Base-by-base conservation (phyloP, 2,113 vertebrate genomes). In the Cricetomys ansorgei region DNA sequence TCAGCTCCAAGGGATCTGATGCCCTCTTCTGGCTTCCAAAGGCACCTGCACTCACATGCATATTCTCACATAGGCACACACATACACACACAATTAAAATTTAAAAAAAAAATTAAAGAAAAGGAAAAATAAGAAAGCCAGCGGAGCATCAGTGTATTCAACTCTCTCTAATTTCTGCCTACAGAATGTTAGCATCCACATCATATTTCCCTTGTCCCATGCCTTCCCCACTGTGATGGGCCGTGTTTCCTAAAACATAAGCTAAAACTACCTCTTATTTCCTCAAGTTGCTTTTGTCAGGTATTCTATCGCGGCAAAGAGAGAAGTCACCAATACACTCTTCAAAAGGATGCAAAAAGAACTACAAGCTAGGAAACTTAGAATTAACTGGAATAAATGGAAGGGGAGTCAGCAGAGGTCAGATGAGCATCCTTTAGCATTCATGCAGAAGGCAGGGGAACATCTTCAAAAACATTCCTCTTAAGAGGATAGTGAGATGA, bases 41-140 rank as follows among this genome's bases (percentile, higher is more conserved):
- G 57, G 13, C 57, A 59, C 0, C 15, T 37, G 10, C 13, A 4
- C 27, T 29, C 27, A 5, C 6, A 0, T 9, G 1, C 34, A 5
- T 15, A 34, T 19, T 19, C 31, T 34, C 31, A 67, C 10, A 65
- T 27, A 65, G 7, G 29, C 29, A 65, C 11, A 19, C 67, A 40
- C 37, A 40, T 13, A 10, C 40, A 76, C 73, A 76, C 73, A 76
- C 45, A 76, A 45, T 48, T 76, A 76, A 77, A 75, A 29, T 59
- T 59, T 59, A 59, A 59, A 57, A 64, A 64, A 64, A 64, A 65
- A n/a, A n/a, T n/a, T n/a, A n/a, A n/a, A n/a, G 1, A 40, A 62
- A 40, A 29, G 55, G 55, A 29, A 59, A 83, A 62, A 21, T 1
- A 25, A 83, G 55, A 76, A 27, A 76, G 43, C 25, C 73, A 29